Evolutionary conservation across 2,888 invertebrate genomes (phyloP).

Genomic region (Hypena proboscidalis): DNA sequence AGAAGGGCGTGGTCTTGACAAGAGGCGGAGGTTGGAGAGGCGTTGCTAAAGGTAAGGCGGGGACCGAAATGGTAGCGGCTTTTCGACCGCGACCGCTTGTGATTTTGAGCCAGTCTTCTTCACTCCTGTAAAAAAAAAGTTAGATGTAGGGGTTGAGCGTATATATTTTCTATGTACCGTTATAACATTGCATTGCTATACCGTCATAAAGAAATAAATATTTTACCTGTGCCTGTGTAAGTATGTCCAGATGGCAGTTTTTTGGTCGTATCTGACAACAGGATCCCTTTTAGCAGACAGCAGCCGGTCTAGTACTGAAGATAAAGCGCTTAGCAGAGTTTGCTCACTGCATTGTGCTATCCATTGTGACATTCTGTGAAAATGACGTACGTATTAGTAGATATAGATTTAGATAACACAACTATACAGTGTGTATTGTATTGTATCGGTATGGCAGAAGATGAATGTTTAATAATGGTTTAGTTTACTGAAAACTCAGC

Average conservation of each 20-base stretch:
- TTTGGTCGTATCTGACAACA: conserved; percentile 96
- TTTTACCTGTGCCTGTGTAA: conserved; percentile 91
- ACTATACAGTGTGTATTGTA: too few species aligned
- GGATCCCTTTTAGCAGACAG: conserved; percentile 94
- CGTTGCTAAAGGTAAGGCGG: conserved; percentile 35
- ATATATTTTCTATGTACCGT: too few species aligned
- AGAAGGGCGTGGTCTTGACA: conserved; percentile 8
- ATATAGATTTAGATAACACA: too few species aligned
- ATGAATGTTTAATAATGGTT: too few species aligned
- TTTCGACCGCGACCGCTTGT: conserved; percentile 55
- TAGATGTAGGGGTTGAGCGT: too few species aligned
- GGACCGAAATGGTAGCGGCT: conserved; percentile 54
- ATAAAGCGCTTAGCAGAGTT: conserved; percentile 92
- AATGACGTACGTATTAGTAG: conserved; percentile 10
- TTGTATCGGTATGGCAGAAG: too few species aligned
- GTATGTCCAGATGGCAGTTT: conserved; percentile 98
- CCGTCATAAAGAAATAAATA: too few species aligned
- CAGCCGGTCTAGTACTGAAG: conserved; percentile 95
- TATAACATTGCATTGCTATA: too few species aligned
- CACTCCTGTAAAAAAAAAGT: conserved; percentile 52
- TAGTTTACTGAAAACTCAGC: too few species aligned
- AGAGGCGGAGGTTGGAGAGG: conserved; percentile 16
- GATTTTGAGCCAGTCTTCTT: conserved; percentile 74
- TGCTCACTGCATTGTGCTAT: conserved; percentile 86
- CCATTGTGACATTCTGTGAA: conserved; percentile 85